Base-by-base conservation (phyloP, 2,888 invertebrate species). In the Limnephilus lunatus region DNA sequence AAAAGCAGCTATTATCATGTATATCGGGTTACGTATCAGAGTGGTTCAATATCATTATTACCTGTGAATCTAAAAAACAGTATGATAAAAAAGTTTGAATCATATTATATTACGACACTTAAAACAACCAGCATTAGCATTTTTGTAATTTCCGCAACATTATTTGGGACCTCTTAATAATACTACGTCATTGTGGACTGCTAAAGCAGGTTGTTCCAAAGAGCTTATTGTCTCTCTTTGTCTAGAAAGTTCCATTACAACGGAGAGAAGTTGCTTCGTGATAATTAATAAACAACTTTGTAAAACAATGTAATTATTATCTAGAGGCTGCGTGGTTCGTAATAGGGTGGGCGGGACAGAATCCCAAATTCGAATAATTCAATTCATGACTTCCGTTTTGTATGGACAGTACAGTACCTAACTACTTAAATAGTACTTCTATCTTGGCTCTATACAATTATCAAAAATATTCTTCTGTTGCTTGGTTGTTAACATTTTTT, bases 201-300 rank as follows among this genome's bases (percentile, higher is more conserved):
- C 35, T 30, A 86, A 86, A 48, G 85, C 85, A 68, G 39, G 25
- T 44, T 86, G 48, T 86, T 86, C n/a, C 30, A 86, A 30, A 86
- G 44, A 86, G 86, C 86, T 86, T 86, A 44, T 39, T 44, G 14
- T 30, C 25, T 14, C n/a, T 86, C n/a, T n/a, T 44, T 48, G 48
- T 86, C 44, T 44, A 39, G n/a, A 86, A 87, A 87, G 87, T 87
- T 53, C 9, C 31, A 68, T 53, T 68, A 32, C 14, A 68, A 87
- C 87, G 31, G 53, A 68, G 87, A 31, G 15, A 68, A 53, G 53
- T 87, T 87, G 30, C 30, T 31, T 53, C 68, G 15, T 31, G n/a
- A 87, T 87, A 53, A 87, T 87, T 87, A 87, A 53, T 87, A 53
- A 32, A 87, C 87, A 68, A 68, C 87, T 30, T 87, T 86, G 85